Evolutionary conservation across 2,797 vertebrate genomes (phyloP), one percentile per base, ranked within the genome.

Genomic region (Pangasius djambal): DNA sequence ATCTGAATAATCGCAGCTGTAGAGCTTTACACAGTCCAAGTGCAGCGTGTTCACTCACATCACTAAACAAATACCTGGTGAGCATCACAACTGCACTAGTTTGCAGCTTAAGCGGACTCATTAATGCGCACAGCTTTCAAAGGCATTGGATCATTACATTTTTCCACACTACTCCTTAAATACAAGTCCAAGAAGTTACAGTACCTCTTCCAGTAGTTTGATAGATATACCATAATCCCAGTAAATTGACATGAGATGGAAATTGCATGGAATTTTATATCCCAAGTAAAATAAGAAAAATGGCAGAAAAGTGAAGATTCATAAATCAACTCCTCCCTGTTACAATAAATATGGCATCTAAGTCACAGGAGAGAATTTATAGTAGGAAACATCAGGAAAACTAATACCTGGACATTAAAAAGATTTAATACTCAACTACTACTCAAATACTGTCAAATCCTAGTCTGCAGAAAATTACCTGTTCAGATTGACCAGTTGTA

Each of bases 211-310:
- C 87, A 91, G 86, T 82, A 48, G 70, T 81, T 91, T 93, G 90
- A 92, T 92, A 91, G 89, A 93, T 82, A 79, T 72, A 91, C 91
- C 92, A 89, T 92, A 91, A 93, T 88, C 89, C 92, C 84, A 34
- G 90, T 91, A 93, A 94, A 94, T 88, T 86, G 89, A 93, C 91
- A 82, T 89, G 89, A 67, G 31, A 86, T 93, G 92, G 92, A 93
- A 93, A 92, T 70, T 85, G 48, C 83, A 91, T 91, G 63, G 90
- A 93, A 92, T 91, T 90, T 87, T 86, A 83, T 67, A 85, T 92
- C 78, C 86, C 92, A 91, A 93, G 92, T 92, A 85, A 65, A 93
- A 93, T 93, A 89, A 91, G 91, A 92, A 92, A 93, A 89, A 89
- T 89, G 90, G 89, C 88, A 88, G 86, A 92, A 89, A 90, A 92